A percentile compares a stretch with the other conserved stretches of the same genome.
These are phyloP conservation scores for Thunnus maccoyii DNA, from an alignment of 2,113 vertebrate species.

Conservation along the genomic window DNA sequence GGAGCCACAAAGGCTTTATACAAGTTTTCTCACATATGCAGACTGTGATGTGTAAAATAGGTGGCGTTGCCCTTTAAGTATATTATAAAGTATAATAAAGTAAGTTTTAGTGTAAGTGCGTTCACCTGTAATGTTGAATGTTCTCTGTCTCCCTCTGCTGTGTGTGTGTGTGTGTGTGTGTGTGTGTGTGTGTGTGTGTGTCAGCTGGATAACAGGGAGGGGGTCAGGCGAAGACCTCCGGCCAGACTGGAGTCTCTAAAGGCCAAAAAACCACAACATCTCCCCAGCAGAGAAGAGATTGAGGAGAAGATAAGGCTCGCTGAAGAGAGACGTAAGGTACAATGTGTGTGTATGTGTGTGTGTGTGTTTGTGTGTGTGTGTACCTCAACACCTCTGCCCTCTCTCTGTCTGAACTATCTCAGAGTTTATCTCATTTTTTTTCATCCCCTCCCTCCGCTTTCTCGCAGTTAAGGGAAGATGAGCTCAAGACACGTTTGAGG, in stretches of 20 bases:
- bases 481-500: conserved; percentile 80
- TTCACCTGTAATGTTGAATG: neutral
- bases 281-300: conserved; percentile 79
- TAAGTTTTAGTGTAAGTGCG: neutral
- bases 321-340: conserved; percentile 84
- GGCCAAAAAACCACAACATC: conserved; percentile 68
- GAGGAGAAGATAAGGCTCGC: conserved; percentile 85
- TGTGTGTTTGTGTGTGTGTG: neutral
- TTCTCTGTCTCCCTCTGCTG: conserved; percentile 33
- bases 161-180: conserved; percentile 13
- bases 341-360: neutral
- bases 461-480: conserved; percentile 82
- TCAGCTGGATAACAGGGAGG: conserved; percentile 72
- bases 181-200: conserved; percentile 14
- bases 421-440: neutral
- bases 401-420: neutral
- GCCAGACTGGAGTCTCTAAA: conserved; percentile 87
- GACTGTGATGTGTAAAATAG: too few species aligned
- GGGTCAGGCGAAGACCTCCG: conserved; percentile 78
- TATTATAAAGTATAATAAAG: too few species aligned
- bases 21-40: too few species aligned
- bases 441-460: neutral
- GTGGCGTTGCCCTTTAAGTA: too few species aligned
- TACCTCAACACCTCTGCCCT: too few species aligned
- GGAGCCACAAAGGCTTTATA: too few species aligned